A percentile compares a stretch with the other conserved stretches of the same genome.
Conservation (phyloP, 2,797 vertebrate species). For the Lerista edwardsae region DNA sequence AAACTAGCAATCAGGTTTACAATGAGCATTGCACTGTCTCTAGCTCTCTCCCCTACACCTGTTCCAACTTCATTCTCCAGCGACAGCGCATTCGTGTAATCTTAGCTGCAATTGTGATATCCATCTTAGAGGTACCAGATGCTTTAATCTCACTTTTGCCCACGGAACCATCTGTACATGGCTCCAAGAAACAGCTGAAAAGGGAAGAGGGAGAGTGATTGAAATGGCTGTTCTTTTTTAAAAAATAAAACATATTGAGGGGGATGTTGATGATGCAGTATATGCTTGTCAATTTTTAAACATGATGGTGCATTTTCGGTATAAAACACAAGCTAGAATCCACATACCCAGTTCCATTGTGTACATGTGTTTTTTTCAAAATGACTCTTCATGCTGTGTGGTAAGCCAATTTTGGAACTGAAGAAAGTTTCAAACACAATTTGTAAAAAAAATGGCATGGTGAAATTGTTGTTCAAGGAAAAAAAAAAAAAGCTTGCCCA, state of each 20-base stretch:
- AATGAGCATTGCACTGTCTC: slow-evolving; percentile 31
- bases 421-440: neutral
- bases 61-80: slow-evolving; percentile 26
- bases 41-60: slow-evolving; percentile 24
- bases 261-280: neutral
- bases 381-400: neutral
- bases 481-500: neutral
- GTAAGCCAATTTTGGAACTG: neutral
- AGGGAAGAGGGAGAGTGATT: neutral
- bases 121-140: slow-evolving; percentile 45
- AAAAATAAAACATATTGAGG: neutral
- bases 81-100: neutral
- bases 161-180: neutral
- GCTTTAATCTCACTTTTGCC: slow-evolving; percentile 37
- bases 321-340: neutral
- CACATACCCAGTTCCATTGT: neutral
- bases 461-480: too few relatives aligned
- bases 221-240: neutral
- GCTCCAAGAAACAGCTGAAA: neutral
- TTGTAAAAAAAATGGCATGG: neutral
- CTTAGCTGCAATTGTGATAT: slow-evolving; percentile 3
- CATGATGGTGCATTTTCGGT: neutral
- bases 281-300: neutral
- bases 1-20: slow-evolving; percentile 35
- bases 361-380: neutral